Percentiles rank a stretch among this genome's conserved stretches.
These are phyloP conservation scores for Strix aluco DNA, from an alignment of 2,113 vertebrate species.

Conservation along the genomic window DNA sequence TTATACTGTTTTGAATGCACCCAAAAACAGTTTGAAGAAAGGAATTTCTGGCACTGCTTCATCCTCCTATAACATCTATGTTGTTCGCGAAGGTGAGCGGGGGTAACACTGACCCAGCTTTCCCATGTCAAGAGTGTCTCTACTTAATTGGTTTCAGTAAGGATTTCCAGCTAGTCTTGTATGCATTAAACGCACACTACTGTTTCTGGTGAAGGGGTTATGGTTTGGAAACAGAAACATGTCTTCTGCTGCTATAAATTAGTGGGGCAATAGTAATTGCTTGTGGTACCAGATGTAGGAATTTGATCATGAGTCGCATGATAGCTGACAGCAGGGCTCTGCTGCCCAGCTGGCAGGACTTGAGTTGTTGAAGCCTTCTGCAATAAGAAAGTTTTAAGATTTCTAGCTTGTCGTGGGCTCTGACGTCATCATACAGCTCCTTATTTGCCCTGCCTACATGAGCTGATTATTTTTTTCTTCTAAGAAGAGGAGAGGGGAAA, in stretches of 20 bases:
- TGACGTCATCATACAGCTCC: background rate
- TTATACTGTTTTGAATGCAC: background rate
- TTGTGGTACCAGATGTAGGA: background rate
- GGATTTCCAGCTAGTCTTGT: background rate
- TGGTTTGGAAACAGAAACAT: background rate
- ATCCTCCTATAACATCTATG: background rate
- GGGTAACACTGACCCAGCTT: background rate
- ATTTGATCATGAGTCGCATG: rapidly evolving
- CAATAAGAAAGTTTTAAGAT: background rate
- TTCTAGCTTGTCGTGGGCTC: background rate
- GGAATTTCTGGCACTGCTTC: background rate
- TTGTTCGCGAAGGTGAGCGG: background rate
- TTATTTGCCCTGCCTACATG: background rate
- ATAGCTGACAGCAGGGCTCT: background rate
- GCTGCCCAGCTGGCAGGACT: background rate
- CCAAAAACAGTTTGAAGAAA: background rate
- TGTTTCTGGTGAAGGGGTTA: background rate
- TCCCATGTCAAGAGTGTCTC: rapidly evolving
- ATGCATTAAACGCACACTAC: background rate
- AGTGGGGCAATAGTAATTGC: background rate
- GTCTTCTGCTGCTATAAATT: background rate
- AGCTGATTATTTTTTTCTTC: background rate
- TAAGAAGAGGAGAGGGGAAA: background rate
- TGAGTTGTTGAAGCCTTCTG: background rate
- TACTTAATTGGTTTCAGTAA: background rate